phyloP scores from a whole-genome alignment of 1,140 invertebrate genomes.

The Macrocentrus cingulum region DNA sequence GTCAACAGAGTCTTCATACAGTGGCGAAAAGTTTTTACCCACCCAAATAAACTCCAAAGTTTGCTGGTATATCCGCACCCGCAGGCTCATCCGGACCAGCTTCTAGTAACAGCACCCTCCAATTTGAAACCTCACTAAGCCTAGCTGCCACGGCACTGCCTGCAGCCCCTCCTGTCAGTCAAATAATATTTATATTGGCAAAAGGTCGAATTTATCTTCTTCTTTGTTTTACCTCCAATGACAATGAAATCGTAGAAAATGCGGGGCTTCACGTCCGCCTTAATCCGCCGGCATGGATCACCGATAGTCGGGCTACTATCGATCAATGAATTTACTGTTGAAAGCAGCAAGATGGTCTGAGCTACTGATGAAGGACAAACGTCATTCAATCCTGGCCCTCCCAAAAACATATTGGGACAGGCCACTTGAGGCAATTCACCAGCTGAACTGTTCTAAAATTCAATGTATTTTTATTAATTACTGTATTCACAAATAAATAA shows the following conservation, averaged over 20 bases:
- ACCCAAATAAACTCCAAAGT: slow-evolving; percentile 38
- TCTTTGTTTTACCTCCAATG: slow-evolving; percentile 63
- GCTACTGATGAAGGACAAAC: slow-evolving; percentile 30
- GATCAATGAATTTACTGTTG: slow-evolving; percentile 8
- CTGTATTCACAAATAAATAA: too few relatives aligned
- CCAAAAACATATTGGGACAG: slow-evolving; percentile 30
- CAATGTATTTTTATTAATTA: too few relatives aligned
- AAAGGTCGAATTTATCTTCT: neutral
- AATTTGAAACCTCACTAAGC: slow-evolving; percentile 50
- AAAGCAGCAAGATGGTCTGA: slow-evolving; percentile 27
- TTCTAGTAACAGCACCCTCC: slow-evolving; percentile 61
- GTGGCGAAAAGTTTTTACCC: slow-evolving; percentile 12
- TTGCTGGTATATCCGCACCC: slow-evolving; percentile 45
- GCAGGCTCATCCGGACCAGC: slow-evolving; percentile 59
- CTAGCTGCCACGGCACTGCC: slow-evolving; percentile 52
- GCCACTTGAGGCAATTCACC: neutral
- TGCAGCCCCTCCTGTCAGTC: slow-evolving; percentile 45
- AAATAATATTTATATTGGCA: neutral
- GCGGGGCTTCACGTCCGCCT: neutral
- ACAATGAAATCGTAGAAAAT: slow-evolving; percentile 75
- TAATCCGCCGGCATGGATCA: slow-evolving; percentile 13
- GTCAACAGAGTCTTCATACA: neutral
- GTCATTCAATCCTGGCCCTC: slow-evolving; percentile 31
- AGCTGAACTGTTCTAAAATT: neutral
- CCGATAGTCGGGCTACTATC: neutral